These are phyloP conservation scores for Calvadosia cruxmelitensis DNA, from an alignment of 30 jellyfish, hydroid and myxozoan species.

Conservation along the genomic window DNA sequence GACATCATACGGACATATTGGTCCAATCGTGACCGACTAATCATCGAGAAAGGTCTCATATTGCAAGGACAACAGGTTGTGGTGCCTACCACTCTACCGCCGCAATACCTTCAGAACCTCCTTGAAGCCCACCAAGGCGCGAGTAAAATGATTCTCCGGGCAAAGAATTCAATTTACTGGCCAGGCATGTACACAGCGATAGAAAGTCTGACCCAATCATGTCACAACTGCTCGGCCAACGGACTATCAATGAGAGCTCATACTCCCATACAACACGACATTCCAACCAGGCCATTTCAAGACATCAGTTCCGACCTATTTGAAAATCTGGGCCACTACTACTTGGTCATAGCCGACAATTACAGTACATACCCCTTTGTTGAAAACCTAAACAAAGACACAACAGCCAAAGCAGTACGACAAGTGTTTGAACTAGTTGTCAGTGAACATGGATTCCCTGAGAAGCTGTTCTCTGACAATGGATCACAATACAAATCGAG, in stretches of 20 bases:
- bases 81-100: slow-evolving; percentile 1
- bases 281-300: too few species aligned
- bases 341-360: neutral
- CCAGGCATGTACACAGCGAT: slow-evolving; percentile 1
- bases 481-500: slow-evolving; percentile 10
- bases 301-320: neutral
- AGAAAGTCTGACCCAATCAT: neutral
- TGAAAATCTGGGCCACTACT: neutral
- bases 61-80: slow-evolving; percentile 1
- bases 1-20: neutral
- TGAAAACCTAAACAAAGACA: neutral
- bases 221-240: neutral
- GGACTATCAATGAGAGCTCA: slow-evolving; percentile 1
- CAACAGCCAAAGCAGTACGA: neutral
- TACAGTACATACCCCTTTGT: neutral
- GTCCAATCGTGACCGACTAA: slow-evolving; percentile 1
- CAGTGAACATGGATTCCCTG: too few species aligned
- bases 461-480: slow-evolving; percentile 20
- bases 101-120: slow-evolving; percentile 2
- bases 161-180: neutral
- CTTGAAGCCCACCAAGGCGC: neutral
- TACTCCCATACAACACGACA: neutral
- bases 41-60: slow-evolving; percentile 1
- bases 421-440: slow-evolving; percentile 5
- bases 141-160: neutral